Evolutionary conservation across 2,797 vertebrate species (phyloP).

Genomic region (Psittacula derbiana): DNA sequence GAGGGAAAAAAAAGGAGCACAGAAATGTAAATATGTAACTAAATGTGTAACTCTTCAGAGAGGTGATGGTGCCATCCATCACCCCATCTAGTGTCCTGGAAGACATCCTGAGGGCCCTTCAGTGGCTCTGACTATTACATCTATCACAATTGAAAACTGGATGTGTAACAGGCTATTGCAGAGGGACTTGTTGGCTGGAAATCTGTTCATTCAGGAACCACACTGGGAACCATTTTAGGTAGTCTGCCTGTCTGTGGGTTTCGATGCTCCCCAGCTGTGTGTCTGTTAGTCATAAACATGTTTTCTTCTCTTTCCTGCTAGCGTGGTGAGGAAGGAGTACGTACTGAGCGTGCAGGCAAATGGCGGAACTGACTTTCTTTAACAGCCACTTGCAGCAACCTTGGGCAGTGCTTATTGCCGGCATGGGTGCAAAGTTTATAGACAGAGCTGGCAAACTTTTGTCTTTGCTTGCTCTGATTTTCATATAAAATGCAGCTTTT

Average conservation of each 20-base stretch:
- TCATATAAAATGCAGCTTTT: not conserved
- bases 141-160: not conserved
- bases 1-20: not conserved
- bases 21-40: not conserved
- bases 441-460: not conserved
- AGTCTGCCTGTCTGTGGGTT: slow-evolving; percentile 26
- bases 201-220: not conserved
- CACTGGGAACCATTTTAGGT: not conserved
- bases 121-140: not conserved
- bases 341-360: rapidly evolving
- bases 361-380: not conserved
- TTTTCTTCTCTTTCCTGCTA: slow-evolving; percentile 17
- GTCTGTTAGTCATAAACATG: slow-evolving; percentile 24
- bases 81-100: not conserved
- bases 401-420: not conserved
- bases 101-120: not conserved
- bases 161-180: not conserved
- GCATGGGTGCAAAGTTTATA: not conserved
- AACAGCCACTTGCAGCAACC: not conserved
- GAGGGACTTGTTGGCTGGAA: not conserved
- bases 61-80: not conserved
- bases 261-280: slow-evolving; percentile 36
- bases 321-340: not conserved
- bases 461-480: not conserved
- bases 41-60: not conserved